phyloP scores from a whole-genome alignment of 2,113 vertebrate genomes.

The Cariama cristata region DNA sequence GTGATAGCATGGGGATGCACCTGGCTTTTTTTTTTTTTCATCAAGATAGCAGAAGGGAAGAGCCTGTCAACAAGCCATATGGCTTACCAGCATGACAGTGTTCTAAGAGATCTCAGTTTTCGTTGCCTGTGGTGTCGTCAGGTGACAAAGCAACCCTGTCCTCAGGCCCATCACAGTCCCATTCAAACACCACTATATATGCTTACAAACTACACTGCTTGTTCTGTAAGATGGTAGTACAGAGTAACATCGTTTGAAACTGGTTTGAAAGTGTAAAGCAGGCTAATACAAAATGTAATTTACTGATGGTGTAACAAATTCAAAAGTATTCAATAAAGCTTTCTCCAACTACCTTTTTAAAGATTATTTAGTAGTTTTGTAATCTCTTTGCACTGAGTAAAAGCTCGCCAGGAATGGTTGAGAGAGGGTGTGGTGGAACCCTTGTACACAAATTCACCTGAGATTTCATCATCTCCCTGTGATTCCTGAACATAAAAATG shows the following conservation, averaged over 20 bases:
- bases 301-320: background rate
- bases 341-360: background rate
- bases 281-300: background rate
- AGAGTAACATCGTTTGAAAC: background rate
- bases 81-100: background rate
- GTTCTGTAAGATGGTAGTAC: background rate
- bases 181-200: background rate
- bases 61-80: background rate
- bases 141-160: background rate
- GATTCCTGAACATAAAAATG: background rate
- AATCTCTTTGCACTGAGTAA: background rate
- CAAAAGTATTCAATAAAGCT: constrained; percentile 37
- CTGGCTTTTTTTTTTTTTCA: background rate
- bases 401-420: background rate
- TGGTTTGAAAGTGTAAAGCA: background rate
- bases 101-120: background rate
- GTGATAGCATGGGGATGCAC: background rate
- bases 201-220: background rate
- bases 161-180: background rate
- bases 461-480: background rate
- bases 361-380: background rate
- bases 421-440: background rate
- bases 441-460: background rate
- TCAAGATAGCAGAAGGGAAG: background rate
- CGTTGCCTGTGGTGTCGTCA: background rate